Base-by-base conservation (phyloP, 2,113 vertebrate species). In the Tamias sibiricus region DNA sequence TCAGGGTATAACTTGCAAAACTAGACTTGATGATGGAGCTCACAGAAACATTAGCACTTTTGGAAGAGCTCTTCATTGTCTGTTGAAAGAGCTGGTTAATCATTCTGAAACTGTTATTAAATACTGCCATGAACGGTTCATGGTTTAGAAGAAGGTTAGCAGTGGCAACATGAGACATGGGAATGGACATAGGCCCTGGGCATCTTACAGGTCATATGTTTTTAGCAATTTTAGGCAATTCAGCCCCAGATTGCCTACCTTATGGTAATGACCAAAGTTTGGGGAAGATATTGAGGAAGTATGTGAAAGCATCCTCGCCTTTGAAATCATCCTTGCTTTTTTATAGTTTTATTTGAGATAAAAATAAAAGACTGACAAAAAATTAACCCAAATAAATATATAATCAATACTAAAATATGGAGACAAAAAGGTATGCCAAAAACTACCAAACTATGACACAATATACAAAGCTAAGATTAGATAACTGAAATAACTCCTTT, bases 101-200 rank as follows among this genome's bases (percentile, higher is more conserved):
- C 20, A 84, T 57, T 84, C 62, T 35, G 0, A 62, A 95, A 95
- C 83, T 83, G 64, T 80, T 37, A 52, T 85, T 81, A 91, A 92
- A 62, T 44, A 26, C 22, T 90, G 17, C 35, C 16, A 40, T 42
- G 30, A 79, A 35, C 19, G 64, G 17, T n/a, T 89, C 17, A 81
- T 14, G 40, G 14, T 42, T 88, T 85, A 91, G 44, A 28, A 83
- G n/a, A 71, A 37, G 17, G 71, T 3, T n/a, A 57, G 22, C 26
- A 49, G 8, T 20, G 13, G 14, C 54, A 37, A 32, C 7, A 64
- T 12, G 20, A 1, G 87, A 35, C 3, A 75, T 20, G 19, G 28
- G 19, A 76, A 59, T 16, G 87, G 35, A 91, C 62, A 81, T 22
- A 62, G 24, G 35, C 32, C 12, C 59, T 2, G 0, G 30, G 37